These are phyloP conservation scores for Meloidogyne chitwoodi DNA, from an alignment of 1,140 invertebrate species.

Conservation along the genomic window DNA sequence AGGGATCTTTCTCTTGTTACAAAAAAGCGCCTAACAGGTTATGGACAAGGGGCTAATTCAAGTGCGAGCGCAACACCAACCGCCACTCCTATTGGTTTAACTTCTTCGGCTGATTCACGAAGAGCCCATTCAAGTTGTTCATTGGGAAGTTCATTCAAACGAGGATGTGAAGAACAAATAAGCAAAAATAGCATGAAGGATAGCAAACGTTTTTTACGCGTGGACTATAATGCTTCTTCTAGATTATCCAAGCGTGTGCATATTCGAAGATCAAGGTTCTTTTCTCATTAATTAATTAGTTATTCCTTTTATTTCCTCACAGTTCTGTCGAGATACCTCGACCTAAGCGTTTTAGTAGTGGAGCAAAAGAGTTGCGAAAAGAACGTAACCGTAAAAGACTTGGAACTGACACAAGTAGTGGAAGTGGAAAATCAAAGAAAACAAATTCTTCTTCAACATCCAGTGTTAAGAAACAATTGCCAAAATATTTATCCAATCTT, in stretches of 20 bases:
- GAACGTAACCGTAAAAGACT: slow-evolving; percentile 47
- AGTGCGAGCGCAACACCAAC: slow-evolving; percentile 1
- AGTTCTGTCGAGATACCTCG: slow-evolving; percentile 59
- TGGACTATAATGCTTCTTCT: slow-evolving; percentile 41
- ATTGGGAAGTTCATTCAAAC: slow-evolving; percentile 50
- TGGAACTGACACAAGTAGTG: slow-evolving; percentile 57
- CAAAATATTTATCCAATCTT: slow-evolving; percentile 57
- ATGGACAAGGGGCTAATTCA: slow-evolving; percentile 14
- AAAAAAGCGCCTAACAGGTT: slow-evolving; percentile 28
- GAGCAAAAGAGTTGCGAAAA: slow-evolving; percentile 56
- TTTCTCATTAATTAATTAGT: background rate
- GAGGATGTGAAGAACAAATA: slow-evolving; percentile 48
- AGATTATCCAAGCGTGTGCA: slow-evolving; percentile 54
- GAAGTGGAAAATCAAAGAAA: slow-evolving; percentile 56
- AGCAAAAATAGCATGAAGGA: slow-evolving; percentile 16
- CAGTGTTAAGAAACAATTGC: slow-evolving; percentile 57
- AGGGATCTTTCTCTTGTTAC: slow-evolving; percentile 48
- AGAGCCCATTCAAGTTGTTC: slow-evolving; percentile 55
- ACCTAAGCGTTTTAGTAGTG: slow-evolving; percentile 56
- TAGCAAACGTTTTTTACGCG: slow-evolving; percentile 55
- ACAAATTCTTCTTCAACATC: slow-evolving; percentile 48
- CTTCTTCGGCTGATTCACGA: background rate
- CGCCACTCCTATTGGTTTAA: background rate
- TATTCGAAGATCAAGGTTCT: slow-evolving; percentile 57
- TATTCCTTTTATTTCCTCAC: background rate